These are phyloP conservation scores for Melanaphis sacchari DNA, from an alignment of 1,140 invertebrate species.

Conservation along the genomic window DNA sequence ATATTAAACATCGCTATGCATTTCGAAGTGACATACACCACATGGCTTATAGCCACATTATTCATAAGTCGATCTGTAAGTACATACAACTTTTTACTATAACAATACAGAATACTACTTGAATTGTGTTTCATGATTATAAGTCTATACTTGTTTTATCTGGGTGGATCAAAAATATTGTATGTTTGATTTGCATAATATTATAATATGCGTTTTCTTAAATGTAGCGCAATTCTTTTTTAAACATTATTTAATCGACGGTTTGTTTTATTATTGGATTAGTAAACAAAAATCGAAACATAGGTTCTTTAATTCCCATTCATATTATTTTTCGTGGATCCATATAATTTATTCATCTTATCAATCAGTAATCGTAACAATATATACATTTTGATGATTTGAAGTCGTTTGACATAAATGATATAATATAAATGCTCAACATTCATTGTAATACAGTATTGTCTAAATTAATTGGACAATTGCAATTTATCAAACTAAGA, in stretches of 20 bases:
- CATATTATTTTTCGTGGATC: not conserved
- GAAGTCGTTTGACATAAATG: not conserved
- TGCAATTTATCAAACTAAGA: not conserved
- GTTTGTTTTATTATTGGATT: not conserved
- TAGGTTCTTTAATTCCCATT: not conserved
- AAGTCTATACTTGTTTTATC: not conserved
- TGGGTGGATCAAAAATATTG: no score
- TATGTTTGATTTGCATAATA: not conserved
- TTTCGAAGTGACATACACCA: not conserved
- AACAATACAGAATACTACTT: no score
- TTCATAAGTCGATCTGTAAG: not conserved
- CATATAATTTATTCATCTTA: not conserved
- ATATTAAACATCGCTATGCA: not conserved
- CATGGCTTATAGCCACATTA: constrained; percentile 19
- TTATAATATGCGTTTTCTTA: not conserved
- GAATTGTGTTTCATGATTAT: not conserved
- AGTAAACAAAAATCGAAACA: not conserved
- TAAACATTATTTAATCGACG: not conserved
- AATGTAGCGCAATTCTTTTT: not conserved
- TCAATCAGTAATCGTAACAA: not conserved
- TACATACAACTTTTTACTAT: not conserved
- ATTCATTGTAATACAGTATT: no score
- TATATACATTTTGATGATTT: not conserved
- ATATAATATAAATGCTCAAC: not conserved
- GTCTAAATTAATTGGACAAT: not conserved